Percentiles rank a stretch among this genome's conserved stretches.
These are phyloP conservation scores for Pteromalus puparum DNA, from an alignment of 1,140 invertebrate genomes.

Conservation along the genomic window DNA sequence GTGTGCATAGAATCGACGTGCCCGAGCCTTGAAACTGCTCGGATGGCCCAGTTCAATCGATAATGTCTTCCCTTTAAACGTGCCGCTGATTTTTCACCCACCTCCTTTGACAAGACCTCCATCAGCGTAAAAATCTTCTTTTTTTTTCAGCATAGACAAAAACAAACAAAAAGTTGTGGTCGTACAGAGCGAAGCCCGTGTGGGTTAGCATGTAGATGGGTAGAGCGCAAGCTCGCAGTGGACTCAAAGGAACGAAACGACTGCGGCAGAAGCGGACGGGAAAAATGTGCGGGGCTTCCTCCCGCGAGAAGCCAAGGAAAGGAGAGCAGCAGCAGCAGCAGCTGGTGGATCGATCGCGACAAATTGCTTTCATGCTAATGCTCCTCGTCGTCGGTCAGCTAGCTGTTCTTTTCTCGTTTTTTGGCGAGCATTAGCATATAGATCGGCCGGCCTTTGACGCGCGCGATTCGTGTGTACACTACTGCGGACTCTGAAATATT, in stretches of 20 bases:
- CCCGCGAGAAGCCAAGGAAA: constrained; percentile 45
- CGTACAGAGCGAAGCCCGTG: background rate
- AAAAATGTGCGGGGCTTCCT: constrained; percentile 49
- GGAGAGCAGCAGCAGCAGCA: constrained; percentile 41
- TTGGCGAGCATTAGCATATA: constrained; percentile 15
- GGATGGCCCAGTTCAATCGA: too few species aligned
- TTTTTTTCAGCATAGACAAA: background rate
- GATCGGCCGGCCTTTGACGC: constrained; percentile 1
- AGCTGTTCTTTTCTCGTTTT: background rate
- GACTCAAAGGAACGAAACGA: background rate
- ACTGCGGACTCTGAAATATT: background rate
- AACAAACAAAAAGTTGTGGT: background rate
- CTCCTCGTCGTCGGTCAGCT: background rate
- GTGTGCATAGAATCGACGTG: background rate
- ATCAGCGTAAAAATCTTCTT: background rate
- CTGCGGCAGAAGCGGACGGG: background rate
- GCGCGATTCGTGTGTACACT: background rate
- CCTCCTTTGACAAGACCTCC: background rate
- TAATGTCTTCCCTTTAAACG: too few species aligned
- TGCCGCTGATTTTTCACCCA: background rate
- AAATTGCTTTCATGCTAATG: constrained; percentile 50
- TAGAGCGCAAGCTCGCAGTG: background rate
- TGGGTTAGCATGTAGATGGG: background rate
- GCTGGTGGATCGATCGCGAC: constrained; percentile 45
- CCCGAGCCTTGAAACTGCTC: background rate